Evolutionary conservation across 2,113 vertebrate genomes (phyloP).

Genomic region (Micronycteris hirsuta): DNA sequence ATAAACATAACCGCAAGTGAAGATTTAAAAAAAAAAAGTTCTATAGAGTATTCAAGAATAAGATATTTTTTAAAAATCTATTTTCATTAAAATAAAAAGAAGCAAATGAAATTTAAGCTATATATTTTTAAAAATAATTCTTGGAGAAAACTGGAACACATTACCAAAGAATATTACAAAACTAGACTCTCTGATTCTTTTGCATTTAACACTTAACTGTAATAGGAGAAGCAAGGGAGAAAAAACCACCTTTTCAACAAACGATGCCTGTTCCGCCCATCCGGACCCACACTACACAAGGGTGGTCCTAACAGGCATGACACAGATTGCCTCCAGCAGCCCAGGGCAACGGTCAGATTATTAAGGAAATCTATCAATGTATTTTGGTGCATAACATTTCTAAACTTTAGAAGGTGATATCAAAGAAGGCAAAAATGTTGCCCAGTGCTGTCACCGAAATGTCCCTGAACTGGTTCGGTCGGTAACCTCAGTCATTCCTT

Average conservation of each 20-base stretch:
- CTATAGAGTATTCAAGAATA: not conserved
- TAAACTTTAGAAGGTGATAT: conserved; percentile 13
- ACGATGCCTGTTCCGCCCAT: not conserved
- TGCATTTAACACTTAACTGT: not conserved
- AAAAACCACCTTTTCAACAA: not conserved
- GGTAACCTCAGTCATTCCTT: not conserved
- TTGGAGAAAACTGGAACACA: not conserved
- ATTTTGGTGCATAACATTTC: not conserved
- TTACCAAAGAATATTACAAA: not conserved
- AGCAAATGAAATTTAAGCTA: not conserved
- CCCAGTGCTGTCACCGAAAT: not conserved
- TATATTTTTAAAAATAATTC: not conserved
- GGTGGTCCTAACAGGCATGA: not conserved
- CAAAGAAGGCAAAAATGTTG: not conserved
- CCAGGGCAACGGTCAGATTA: not conserved
- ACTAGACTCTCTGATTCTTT: not conserved
- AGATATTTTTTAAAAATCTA: not conserved
- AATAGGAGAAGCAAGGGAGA: not conserved
- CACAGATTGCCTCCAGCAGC: not conserved
- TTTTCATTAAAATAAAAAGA: not conserved
- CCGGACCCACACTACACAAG: not conserved
- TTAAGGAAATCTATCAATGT: not conserved
- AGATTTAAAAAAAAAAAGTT: not conserved
- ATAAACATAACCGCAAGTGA: too few relatives aligned
- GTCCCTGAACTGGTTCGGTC: not conserved